phyloP scores from a whole-genome alignment of 2,888 invertebrate genomes.

The Ischnura elegans region DNA sequence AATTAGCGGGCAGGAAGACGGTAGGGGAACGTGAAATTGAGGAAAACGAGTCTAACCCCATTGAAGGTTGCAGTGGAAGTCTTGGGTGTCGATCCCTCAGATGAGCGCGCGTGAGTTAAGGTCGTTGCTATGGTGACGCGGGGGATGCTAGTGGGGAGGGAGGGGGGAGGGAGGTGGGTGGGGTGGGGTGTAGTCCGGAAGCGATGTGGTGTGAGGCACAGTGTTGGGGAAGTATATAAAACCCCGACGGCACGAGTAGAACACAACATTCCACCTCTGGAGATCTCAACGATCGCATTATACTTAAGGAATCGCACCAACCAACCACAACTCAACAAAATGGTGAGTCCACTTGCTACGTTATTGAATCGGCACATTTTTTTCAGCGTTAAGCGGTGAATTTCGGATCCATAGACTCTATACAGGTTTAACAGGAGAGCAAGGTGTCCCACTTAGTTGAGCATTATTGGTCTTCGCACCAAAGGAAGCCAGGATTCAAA shows the following conservation, averaged over 20 bases:
- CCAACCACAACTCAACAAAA: not conserved
- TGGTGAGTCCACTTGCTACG: slow-evolving; percentile 21
- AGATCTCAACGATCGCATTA: slow-evolving; percentile 44
- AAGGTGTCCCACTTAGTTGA: too few species aligned
- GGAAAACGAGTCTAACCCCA: not conserved
- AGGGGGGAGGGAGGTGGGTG: not conserved
- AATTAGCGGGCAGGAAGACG: not conserved
- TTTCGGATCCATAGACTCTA: too few species aligned
- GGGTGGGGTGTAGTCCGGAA: slow-evolving; percentile 15
- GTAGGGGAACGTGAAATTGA: not conserved
- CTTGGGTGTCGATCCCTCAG: not conserved
- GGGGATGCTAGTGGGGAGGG: slow-evolving; percentile 1
- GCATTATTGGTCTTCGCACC: too few species aligned
- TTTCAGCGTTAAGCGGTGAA: too few species aligned
- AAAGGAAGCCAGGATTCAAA: too few species aligned
- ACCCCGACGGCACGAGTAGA: not conserved
- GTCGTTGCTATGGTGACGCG: slow-evolving; percentile 36
- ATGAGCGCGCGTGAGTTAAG: slow-evolving; percentile 34
- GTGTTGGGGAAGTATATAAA: slow-evolving; percentile 37
- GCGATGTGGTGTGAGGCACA: not conserved
- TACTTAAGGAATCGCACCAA: not conserved
- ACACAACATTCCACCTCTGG: slow-evolving; percentile 37
- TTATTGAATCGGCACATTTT: too few species aligned
- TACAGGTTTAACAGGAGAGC: too few species aligned
- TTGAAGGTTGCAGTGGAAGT: not conserved